phyloP scores from a whole-genome alignment of 30 jellyfish, hydroid and myxozoan genomes.

The Nemopilema nomurai region DNA sequence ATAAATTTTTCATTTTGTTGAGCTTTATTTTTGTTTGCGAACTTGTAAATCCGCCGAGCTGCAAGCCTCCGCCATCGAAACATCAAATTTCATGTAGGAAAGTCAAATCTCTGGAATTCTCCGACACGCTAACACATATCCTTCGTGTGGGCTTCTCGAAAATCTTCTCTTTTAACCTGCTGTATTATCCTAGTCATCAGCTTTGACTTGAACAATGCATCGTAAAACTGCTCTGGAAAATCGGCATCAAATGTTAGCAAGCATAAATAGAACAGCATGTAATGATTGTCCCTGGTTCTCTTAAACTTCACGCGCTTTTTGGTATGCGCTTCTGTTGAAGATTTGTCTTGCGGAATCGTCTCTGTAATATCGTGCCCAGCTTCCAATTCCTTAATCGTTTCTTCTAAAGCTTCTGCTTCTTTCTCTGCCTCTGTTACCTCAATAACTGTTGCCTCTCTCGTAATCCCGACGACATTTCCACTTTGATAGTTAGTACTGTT shows the following conservation, averaged over 20 bases:
- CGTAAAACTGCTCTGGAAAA: slow-evolving; percentile 47
- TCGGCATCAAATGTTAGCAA: slow-evolving; percentile 60
- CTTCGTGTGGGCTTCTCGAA: not conserved
- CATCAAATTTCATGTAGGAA: too few species aligned
- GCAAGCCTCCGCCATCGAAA: too few species aligned
- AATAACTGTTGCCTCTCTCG: slow-evolving; percentile 4
- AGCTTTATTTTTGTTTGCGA: too few species aligned
- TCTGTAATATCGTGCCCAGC: not conserved
- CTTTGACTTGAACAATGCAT: slow-evolving; percentile 21
- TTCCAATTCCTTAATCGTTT: not conserved
- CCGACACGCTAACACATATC: slow-evolving; percentile 33
- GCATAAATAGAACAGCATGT: slow-evolving; percentile 24
- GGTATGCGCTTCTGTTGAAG: not conserved
- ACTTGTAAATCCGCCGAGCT: too few species aligned
- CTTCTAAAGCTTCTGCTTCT: not conserved
- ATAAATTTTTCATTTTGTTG: too few species aligned
- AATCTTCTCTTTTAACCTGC: slow-evolving; percentile 21
- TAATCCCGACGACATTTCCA: not conserved
- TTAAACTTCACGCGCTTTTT: not conserved
- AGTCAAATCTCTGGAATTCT: too few species aligned
- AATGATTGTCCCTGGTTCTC: not conserved
- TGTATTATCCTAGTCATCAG: slow-evolving; percentile 27
- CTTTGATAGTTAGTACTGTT: not conserved
- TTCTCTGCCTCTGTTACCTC: not conserved
- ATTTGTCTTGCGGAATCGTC: not conserved